Evolutionary conservation across 2,888 invertebrate genomes (phyloP).

Genomic region (Caenorhabditis virilis): DNA sequence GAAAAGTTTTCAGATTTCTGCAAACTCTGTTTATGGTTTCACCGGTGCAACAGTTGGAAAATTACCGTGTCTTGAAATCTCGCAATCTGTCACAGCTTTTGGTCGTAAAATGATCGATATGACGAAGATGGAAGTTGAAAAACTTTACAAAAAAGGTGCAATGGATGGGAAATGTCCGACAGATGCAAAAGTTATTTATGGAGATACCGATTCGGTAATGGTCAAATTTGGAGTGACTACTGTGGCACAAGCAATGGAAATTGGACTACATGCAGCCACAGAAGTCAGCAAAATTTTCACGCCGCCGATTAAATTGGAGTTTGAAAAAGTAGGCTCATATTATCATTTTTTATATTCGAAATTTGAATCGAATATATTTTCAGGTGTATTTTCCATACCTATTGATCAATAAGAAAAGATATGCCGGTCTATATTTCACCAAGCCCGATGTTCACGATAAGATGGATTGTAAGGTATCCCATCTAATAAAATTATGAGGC

Average conservation of each 20-base stretch:
- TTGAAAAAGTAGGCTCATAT: too few species aligned
- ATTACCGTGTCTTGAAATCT: constrained; percentile 91
- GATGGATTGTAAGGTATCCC: constrained; percentile 87
- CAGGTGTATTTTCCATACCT: constrained; percentile 97
- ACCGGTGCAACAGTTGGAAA: constrained; percentile 98
- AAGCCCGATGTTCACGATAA: constrained; percentile 88
- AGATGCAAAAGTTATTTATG: constrained; percentile 81
- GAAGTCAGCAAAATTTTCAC: constrained; percentile 89
- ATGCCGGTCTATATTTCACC: constrained; percentile 94
- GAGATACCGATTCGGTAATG: constrained; percentile 99
- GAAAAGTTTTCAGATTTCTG: too few species aligned
- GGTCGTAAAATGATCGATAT: constrained; percentile 92
- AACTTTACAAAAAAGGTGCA: constrained; percentile 60
- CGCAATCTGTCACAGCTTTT: constrained; percentile 87
- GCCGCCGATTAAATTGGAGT: constrained; percentile 94
- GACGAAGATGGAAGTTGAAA: constrained; percentile 91
- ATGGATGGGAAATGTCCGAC: constrained; percentile 58
- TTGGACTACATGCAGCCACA: constrained; percentile 93
- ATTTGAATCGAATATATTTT: too few species aligned
- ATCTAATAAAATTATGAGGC: too few species aligned
- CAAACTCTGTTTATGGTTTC: constrained; percentile 99
- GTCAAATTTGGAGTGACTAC: constrained; percentile 93
- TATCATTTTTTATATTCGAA: too few species aligned
- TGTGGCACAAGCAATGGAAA: constrained; percentile 77
- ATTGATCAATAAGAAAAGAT: constrained; percentile 96